Conservation (phyloP, 2,888 invertebrate species). For the Crepidodera aurea region DNA sequence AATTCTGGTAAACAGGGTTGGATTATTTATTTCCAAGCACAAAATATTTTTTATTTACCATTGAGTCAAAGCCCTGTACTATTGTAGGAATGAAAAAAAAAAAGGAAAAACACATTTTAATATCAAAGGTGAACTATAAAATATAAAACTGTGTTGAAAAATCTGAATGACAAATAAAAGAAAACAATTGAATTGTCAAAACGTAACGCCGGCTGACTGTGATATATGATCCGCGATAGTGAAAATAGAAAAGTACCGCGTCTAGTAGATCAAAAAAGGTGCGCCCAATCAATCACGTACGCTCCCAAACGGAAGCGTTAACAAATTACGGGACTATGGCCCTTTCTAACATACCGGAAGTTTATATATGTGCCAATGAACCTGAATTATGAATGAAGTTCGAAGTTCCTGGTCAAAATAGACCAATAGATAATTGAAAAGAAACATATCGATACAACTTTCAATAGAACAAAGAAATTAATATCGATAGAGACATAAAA, state of each 20-base stretch:
- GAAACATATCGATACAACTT: background rate
- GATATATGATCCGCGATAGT: background rate
- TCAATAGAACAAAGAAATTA: too few relatives aligned
- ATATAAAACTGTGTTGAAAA: too few relatives aligned
- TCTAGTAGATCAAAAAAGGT: slow-evolving; percentile 38
- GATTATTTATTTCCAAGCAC: too few relatives aligned
- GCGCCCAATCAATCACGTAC: slow-evolving; percentile 51
- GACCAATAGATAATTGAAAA: background rate
- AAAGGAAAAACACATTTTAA: too few relatives aligned
- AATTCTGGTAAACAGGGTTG: too few relatives aligned
- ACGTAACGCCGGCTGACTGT: slow-evolving; percentile 3
- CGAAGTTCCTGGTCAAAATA: background rate
- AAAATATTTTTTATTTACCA: too few relatives aligned
- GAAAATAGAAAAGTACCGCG: slow-evolving; percentile 1
- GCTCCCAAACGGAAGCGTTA: slow-evolving; percentile 50
- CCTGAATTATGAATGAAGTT: slow-evolving; percentile 22
- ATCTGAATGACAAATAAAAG: background rate
- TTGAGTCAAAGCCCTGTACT: too few relatives aligned
- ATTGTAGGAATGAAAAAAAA: too few relatives aligned
- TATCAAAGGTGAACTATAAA: too few relatives aligned
- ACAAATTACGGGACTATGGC: slow-evolving; percentile 51
- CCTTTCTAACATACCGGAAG: slow-evolving; percentile 44
- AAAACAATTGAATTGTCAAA: slow-evolving; percentile 7
- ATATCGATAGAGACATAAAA: too few relatives aligned
- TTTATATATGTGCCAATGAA: slow-evolving; percentile 24